Base-by-base conservation (phyloP, 2,113 vertebrate species). In the Halichoeres trimaculatus region DNA sequence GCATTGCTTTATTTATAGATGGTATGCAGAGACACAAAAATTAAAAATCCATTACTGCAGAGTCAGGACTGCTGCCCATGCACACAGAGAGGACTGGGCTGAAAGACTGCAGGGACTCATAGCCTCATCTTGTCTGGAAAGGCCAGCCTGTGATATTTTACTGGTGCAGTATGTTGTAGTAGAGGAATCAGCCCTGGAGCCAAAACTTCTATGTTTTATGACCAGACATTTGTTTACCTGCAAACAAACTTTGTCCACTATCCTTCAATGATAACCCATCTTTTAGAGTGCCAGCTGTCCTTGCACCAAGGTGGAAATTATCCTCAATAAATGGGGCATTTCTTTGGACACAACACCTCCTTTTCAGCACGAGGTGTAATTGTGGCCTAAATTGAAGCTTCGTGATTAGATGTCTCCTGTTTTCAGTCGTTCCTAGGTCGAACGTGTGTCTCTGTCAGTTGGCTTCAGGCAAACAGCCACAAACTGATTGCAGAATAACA, bases 381-480 rank as follows among this genome's bases (percentile, higher is more conserved):
- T 55, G 14, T 56, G 53, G 23, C 40, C 48, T 22, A 35, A 73
- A 48, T 58, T 61, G 40, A 68, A 69, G 40, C 63, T 47, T n/a
- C 17, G 48, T 20, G 35, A 56, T 51, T 24, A 62, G 59, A 63
- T 63, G 24, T 43, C 51, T 68, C 50, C 17, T 56, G n/a, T 62
- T 68, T 26, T 45, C 13, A 34, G 34, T 48, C 22, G 53, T 23
- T 38, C 47, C 24, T 17, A 40, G 23, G 20, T 22, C 23, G 13
- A 24, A 10, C 51, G 10, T 30, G 45, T 43, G 56, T 7, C n/a
- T n/a, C 12, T n/a, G 2, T 34, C 51, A 50, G 34, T 11, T 69
- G 34, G 57, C 48, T 40, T 30, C 50, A 40, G 51, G 30, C 12
- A 50, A 5, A 41, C 57, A 34, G 58, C 41, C 11, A 40, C 12